Percentiles rank a stretch among this genome's conserved stretches.
These are phyloP conservation scores for Danio jaintianensis DNA, from an alignment of 2,797 vertebrate species.

Conservation along the genomic window DNA sequence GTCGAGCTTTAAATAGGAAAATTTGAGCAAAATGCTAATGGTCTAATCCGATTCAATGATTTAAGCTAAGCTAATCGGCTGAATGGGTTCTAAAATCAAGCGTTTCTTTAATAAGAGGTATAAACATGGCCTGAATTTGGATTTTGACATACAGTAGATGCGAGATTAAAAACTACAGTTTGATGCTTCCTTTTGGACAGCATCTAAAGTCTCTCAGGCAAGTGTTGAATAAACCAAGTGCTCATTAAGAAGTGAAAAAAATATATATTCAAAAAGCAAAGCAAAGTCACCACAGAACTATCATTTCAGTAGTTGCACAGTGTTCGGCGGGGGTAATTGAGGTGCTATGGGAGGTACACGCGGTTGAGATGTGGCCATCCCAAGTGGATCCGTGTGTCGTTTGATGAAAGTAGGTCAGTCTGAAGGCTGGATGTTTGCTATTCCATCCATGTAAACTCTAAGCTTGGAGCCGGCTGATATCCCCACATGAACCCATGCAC, in stretches of 20 bases:
- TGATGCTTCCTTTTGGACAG: neutral
- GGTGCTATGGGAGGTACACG: conserved; percentile 21
- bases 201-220: conserved; percentile 9
- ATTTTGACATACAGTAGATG: neutral
- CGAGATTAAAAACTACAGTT: conserved; percentile 24
- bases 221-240: neutral
- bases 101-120: too few relatives aligned
- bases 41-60: too few relatives aligned
- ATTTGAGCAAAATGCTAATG: too few relatives aligned
- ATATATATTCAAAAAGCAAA: neutral
- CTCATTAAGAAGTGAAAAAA: neutral
- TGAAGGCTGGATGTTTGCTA: conserved; percentile 75
- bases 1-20: too few relatives aligned
- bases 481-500: conserved; percentile 73
- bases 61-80: too few relatives aligned
- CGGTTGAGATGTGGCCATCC: conserved; percentile 48
- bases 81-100: too few relatives aligned
- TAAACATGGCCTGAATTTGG: too few relatives aligned
- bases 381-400: conserved; percentile 74
- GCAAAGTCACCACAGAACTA: too few relatives aligned
- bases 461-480: conserved; percentile 70
- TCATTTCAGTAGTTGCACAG: conserved; percentile 18
- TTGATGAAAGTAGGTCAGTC: conserved; percentile 80
- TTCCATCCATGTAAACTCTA: conserved; percentile 75
- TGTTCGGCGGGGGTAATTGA: conserved; percentile 23